phyloP scores from a whole-genome alignment of 2,888 invertebrate species.

The Brachypterus glaber region DNA sequence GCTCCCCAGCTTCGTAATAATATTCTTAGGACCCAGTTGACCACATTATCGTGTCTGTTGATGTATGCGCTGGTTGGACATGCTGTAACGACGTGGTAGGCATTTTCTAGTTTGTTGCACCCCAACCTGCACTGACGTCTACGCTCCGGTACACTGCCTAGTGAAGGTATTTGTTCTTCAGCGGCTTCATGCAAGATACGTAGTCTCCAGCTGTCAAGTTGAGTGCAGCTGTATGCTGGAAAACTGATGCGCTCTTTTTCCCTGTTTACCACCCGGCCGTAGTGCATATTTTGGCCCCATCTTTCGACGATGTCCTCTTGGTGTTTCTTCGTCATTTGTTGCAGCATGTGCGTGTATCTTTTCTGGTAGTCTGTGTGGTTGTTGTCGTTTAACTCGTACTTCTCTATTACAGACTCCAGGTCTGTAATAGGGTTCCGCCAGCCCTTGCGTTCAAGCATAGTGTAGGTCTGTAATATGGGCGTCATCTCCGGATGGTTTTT shows the following conservation, averaged over 20 bases:
- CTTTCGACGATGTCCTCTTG: background rate
- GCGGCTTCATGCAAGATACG: background rate
- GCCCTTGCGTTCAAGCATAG: background rate
- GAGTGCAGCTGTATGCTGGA: background rate
- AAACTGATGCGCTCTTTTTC: background rate
- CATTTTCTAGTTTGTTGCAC: background rate
- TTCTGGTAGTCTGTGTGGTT: background rate
- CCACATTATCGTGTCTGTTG: constrained; percentile 1
- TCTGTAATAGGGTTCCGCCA: background rate
- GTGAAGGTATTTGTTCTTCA: too few species aligned
- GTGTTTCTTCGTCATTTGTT: background rate
- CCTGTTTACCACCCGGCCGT: background rate
- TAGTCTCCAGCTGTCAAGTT: background rate
- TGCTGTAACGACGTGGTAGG: background rate
- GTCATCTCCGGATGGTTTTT: background rate
- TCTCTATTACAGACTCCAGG: background rate
- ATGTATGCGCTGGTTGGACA: background rate
- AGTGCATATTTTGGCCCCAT: background rate
- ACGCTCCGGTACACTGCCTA: background rate
- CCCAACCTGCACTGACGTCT: background rate
- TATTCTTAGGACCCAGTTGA: background rate
- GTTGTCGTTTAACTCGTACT: too few species aligned
- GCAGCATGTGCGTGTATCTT: background rate
- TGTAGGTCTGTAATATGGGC: background rate
- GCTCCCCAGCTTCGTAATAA: background rate